Evolutionary conservation across 35 echinoderm and acorn worm species (phyloP), one percentile per base, ranked within the genome.

Genomic region (Patiria miniata): DNA sequence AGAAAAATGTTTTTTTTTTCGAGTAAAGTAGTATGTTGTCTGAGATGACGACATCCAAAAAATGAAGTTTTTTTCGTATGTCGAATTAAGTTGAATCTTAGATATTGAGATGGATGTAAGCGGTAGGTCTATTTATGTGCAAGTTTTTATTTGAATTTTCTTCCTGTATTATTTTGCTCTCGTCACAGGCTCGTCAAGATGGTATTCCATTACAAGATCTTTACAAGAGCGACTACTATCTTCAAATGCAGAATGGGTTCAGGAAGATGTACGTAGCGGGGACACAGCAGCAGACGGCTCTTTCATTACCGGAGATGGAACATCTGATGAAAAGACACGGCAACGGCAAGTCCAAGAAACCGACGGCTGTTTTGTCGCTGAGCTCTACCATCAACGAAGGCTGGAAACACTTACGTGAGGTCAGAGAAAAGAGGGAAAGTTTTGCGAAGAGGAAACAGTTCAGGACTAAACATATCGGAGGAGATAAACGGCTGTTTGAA

Each of bases 181-280:
- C 58, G 19, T 30, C 1, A 16, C 21, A 73, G 65, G 34, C 2
- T 73, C 65, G 65, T 12, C 32, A 87, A 54, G 73, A 83, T 34
- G 68, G 88, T 34, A 90, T 90, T 17, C 88, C 88, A 9, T 33
- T 52, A 2, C 19, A 79, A 37, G 38, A 90, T 68, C 69, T 90
- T 3, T 90, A 84, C 37, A 90, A 78, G 28, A 90, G 88, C 39
- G 52, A 77, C 9, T 84, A 76, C 21, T 78, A 90, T 29, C 39
- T 18, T 42, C 80, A 90, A 68, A 32, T 84, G 14, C 36, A 83
- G 79, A 19, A 38, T 39, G 81, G 65, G 29, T 34, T 73, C 26
- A 34, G 65, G 34, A 18, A 73, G 34, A 30, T 73, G 65, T 32
- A 30, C 22, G 29, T 73, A 6, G 29, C 65, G 0, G 65, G 65